Evolutionary conservation across 2,797 vertebrate genomes (phyloP).

Genomic region (Cossypha caffra): DNA sequence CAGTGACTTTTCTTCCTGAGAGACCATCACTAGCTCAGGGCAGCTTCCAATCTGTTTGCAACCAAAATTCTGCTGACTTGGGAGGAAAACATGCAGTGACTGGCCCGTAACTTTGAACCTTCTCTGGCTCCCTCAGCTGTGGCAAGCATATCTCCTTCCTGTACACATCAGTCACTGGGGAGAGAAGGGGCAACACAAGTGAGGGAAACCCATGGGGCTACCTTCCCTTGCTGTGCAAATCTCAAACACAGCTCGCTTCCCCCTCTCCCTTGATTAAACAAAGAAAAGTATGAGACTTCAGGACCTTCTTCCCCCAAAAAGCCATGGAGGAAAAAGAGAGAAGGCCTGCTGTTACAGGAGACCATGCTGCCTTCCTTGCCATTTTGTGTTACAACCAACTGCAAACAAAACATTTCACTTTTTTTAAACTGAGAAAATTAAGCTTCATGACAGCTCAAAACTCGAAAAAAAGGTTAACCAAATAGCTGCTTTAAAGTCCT

Average conservation of each 20-base stretch:
- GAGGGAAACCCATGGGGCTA: neutral
- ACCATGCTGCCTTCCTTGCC: neutral
- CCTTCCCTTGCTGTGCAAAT: neutral
- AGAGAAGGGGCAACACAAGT: neutral
- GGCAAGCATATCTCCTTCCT: neutral
- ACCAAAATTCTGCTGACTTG: neutral
- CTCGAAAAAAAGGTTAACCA: slow-evolving; percentile 24
- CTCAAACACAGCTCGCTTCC: neutral
- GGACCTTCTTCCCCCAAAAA: neutral
- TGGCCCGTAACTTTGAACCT: neutral
- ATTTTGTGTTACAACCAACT: neutral
- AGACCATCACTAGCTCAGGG: neutral
- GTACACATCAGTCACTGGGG: neutral
- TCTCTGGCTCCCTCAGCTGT: neutral
- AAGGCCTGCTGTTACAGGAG: neutral
- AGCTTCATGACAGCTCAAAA: neutral
- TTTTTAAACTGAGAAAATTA: slow-evolving; percentile 13
- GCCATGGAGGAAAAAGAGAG: neutral
- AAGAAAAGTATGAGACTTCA: neutral
- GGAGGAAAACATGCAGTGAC: neutral
- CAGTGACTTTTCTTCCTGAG: neutral
- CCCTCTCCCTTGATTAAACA: neutral
- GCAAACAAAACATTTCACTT: neutral
- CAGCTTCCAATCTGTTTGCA: neutral
- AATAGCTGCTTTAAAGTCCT: slow-evolving; percentile 57